Evolutionary conservation across 1,140 invertebrate species (phyloP).

Genomic region (Pentalonia nigronervosa): DNA sequence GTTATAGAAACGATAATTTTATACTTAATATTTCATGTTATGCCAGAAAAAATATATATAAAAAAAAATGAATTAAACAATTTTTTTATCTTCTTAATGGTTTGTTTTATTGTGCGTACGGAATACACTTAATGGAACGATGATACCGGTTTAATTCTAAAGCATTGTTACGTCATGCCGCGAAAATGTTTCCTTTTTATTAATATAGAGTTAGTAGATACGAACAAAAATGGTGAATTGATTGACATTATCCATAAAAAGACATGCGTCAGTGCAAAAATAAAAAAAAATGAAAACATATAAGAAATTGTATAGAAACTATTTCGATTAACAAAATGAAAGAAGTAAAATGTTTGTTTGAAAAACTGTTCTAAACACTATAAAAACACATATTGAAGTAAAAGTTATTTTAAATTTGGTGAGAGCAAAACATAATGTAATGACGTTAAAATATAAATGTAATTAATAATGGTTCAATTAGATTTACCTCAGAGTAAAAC

Average conservation of each 20-base stretch:
- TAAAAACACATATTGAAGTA: not conserved
- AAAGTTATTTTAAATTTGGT: not conserved
- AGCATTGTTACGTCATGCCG: not conserved
- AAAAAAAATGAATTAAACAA: constrained; percentile 6
- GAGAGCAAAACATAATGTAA: not conserved
- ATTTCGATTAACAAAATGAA: not conserved
- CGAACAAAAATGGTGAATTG: not conserved
- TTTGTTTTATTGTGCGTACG: not conserved
- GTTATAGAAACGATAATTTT: not conserved
- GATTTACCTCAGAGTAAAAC: constrained; percentile 37
- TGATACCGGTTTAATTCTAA: constrained; percentile 14
- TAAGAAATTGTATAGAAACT: not conserved
- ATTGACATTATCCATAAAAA: constrained; percentile 4
- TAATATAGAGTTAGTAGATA: not conserved
- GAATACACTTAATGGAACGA: not conserved
- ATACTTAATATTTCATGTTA: not conserved
- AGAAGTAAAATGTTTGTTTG: not conserved
- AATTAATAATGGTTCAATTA: constrained; percentile 6
- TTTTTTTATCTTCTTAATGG: constrained; percentile 25
- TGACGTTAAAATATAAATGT: not conserved
- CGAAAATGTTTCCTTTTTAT: constrained; percentile 9
- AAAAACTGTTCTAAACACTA: not conserved
- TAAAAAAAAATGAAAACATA: not conserved
- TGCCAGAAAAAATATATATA: not conserved
- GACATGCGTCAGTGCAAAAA: not conserved